A percentile compares a stretch with the other conserved stretches of the same genome.
These are phyloP conservation scores for Lucilia sericata DNA, from an alignment of 1,140 invertebrate genomes.

Conservation along the genomic window DNA sequence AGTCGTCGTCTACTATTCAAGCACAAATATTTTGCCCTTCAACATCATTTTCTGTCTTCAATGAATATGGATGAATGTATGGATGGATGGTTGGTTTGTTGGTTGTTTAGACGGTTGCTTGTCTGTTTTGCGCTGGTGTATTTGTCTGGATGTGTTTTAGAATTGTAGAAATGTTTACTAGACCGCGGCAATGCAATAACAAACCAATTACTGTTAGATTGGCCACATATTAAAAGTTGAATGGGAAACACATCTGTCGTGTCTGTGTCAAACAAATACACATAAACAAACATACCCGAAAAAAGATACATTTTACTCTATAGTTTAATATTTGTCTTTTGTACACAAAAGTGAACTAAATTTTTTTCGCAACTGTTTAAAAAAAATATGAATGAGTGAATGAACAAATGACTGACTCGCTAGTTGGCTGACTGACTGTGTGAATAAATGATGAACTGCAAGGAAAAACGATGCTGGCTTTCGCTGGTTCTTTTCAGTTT, in stretches of 20 bases:
- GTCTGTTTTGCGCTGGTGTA: neutral
- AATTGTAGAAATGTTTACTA: slow-evolving; percentile 42
- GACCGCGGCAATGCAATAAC: slow-evolving; percentile 60
- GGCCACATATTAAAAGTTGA: slow-evolving; percentile 68
- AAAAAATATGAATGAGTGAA: slow-evolving; percentile 8
- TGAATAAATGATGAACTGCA: neutral
- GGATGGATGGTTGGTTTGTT: neutral
- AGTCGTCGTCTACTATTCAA: neutral
- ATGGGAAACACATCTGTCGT: slow-evolving; percentile 68
- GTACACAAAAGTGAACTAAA: slow-evolving; percentile 29
- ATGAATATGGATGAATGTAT: slow-evolving; percentile 8
- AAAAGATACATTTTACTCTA: slow-evolving; percentile 9
- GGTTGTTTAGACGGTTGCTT: no score
- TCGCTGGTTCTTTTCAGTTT: neutral
- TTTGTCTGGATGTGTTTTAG: neutral
- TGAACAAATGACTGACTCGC: no score
- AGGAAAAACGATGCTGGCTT: neutral
- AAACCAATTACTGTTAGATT: slow-evolving; percentile 68
- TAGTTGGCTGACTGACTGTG: no score
- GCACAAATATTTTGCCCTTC: neutral
- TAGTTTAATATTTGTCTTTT: neutral
- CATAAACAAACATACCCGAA: neutral
- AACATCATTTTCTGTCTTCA: neutral
- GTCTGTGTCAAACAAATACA: slow-evolving; percentile 16
- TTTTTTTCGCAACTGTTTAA: slow-evolving; percentile 46